Conservation (phyloP, 2,797 vertebrate species). For the Phataginus tricuspis region DNA sequence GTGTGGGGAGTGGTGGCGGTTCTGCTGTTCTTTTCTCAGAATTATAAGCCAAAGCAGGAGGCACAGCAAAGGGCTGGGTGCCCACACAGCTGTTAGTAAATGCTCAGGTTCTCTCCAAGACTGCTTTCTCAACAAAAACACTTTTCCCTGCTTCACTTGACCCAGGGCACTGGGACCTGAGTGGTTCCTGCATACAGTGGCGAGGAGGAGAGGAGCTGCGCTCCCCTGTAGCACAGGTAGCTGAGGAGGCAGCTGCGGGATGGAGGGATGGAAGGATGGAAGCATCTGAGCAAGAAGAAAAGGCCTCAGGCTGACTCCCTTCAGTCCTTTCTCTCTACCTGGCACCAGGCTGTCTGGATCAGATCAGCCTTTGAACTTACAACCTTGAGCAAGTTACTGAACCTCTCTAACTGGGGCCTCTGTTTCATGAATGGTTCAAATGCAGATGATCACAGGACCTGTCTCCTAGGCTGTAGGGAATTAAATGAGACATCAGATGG, state of each 20-base stretch:
- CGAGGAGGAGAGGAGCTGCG: neutral
- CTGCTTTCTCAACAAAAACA: neutral
- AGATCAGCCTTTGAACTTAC: neutral
- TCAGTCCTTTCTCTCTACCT: neutral
- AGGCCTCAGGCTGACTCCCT: neutral
- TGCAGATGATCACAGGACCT: neutral
- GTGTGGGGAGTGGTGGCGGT: neutral
- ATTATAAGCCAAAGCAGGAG: slow-evolving; percentile 37
- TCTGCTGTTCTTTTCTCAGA: neutral
- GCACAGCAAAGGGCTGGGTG: neutral
- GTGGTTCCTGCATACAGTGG: neutral
- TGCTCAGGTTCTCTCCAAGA: neutral
- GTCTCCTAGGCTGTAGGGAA: neutral
- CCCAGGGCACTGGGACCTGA: neutral
- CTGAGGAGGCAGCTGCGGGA: neutral
- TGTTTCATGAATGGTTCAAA: neutral
- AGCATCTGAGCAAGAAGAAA: neutral
- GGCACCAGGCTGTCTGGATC: neutral
- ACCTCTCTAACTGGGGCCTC: neutral
- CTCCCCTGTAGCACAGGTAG: neutral
- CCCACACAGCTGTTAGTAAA: neutral
- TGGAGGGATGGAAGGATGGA: neutral
- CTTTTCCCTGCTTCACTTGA: neutral
- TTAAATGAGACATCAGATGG: neutral
- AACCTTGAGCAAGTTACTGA: slow-evolving; percentile 29